Evolutionary conservation across 1,140 invertebrate genomes (phyloP).

Genomic region (Hormaphis cornu): DNA sequence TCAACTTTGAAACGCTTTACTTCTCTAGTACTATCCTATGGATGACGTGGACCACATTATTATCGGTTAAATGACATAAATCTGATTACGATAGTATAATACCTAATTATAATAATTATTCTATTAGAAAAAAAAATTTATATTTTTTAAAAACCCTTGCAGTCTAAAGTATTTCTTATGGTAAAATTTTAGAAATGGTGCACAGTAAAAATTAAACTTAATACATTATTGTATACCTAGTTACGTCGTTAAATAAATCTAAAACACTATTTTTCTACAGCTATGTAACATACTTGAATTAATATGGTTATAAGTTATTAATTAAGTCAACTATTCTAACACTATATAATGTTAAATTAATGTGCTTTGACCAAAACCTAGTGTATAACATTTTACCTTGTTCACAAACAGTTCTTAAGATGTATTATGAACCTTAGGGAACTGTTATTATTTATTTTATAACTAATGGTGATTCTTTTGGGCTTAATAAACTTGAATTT

Average conservation of each 20-base stretch:
- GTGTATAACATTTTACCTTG: background rate
- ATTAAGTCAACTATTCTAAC: background rate
- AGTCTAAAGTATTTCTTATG: background rate
- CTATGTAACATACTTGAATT: constrained; percentile 16
- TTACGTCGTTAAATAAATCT: constrained; percentile 21
- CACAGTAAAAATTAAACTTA: background rate
- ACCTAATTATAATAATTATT: background rate
- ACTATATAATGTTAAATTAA: background rate
- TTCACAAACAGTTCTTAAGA: background rate
- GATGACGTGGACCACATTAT: background rate
- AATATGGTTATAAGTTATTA: background rate
- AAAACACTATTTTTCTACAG: constrained; percentile 19
- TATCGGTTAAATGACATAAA: no score
- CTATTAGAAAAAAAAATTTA: background rate
- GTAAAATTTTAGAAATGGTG: background rate
- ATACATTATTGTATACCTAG: background rate
- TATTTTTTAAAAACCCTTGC: background rate
- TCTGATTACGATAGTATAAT: background rate
- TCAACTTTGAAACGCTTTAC: background rate
- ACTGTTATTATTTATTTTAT: background rate
- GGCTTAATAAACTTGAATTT: constrained; percentile 9
- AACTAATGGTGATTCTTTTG: constrained; percentile 20
- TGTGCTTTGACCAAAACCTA: background rate
- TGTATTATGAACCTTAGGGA: background rate
- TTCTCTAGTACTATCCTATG: background rate